Percentiles rank a stretch among this genome's conserved stretches.
phyloP scores from a whole-genome alignment of 2,888 invertebrate species.

The Caenorhabditis virilis region DNA sequence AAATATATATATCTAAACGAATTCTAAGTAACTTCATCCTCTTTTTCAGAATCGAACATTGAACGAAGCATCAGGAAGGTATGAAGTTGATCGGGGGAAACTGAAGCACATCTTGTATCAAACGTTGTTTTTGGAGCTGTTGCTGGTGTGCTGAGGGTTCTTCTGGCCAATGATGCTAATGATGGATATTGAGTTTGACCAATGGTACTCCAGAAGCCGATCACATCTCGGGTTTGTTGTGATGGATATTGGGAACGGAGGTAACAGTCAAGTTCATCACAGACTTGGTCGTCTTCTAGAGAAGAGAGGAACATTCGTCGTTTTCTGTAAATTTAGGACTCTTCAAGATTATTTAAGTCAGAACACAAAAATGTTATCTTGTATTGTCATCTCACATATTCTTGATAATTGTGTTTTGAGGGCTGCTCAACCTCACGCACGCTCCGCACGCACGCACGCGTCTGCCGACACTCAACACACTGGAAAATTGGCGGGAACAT shows the following conservation, averaged over 20 bases:
- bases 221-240: conserved; percentile 53
- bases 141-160: conserved; percentile 42
- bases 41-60: conserved; percentile 43
- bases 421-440: no score
- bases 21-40: conserved; percentile 24
- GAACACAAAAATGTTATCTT: no score
- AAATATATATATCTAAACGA: neutral
- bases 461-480: no score
- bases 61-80: conserved; percentile 49
- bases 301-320: conserved; percentile 59
- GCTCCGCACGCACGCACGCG: no score
- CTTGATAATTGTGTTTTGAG: neutral
- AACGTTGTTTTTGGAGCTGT: conserved; percentile 39
- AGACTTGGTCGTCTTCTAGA: conserved; percentile 57
- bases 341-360: no score
- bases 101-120: conserved; percentile 37
- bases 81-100: conserved; percentile 41
- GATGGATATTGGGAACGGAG: conserved; percentile 40
- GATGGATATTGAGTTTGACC: conserved; percentile 58
- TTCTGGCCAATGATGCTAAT: conserved; percentile 53
- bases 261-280: conserved; percentile 60
- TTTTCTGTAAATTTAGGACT: conserved; percentile 50
- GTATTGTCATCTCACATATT: no score
- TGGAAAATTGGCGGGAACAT: no score
- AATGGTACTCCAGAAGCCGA: conserved; percentile 59